Percentiles rank a stretch among this genome's conserved stretches.
Evolutionary conservation across 2,888 invertebrate genomes (phyloP).

Genomic region (Acrobasis suavella): DNA sequence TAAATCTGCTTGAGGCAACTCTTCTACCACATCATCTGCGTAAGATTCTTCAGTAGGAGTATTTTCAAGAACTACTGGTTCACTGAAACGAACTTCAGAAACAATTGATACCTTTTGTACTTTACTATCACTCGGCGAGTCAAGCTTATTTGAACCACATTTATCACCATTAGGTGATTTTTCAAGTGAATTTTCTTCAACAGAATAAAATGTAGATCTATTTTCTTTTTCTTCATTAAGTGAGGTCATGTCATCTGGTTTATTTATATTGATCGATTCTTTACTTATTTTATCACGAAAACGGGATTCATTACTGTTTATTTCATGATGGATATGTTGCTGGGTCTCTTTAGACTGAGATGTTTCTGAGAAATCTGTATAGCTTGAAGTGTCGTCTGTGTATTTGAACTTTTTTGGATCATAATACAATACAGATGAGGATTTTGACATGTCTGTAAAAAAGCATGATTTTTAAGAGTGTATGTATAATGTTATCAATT

Average conservation of each 20-base stretch:
- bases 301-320: not conserved
- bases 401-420: not conserved
- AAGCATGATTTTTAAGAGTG: conserved; percentile 5
- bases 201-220: no score
- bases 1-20: no score
- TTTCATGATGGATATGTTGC: not conserved
- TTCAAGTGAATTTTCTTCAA: no score
- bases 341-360: not conserved
- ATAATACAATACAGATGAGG: not conserved
- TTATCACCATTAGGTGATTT: not conserved
- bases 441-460: not conserved
- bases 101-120: not conserved
- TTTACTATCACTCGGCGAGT: not conserved
- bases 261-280: not conserved
- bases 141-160: not conserved
- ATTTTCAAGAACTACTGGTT: not conserved
- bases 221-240: no score
- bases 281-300: not conserved
- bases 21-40: not conserved
- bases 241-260: no score
- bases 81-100: conserved; percentile 5
- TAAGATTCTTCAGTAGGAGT: conserved; percentile 1
- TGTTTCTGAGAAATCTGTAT: not conserved
- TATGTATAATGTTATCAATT: no score
- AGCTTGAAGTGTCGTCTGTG: not conserved